Conservation (phyloP, 2,888 invertebrate species). For the Trichogramma dendrolimi region DNA sequence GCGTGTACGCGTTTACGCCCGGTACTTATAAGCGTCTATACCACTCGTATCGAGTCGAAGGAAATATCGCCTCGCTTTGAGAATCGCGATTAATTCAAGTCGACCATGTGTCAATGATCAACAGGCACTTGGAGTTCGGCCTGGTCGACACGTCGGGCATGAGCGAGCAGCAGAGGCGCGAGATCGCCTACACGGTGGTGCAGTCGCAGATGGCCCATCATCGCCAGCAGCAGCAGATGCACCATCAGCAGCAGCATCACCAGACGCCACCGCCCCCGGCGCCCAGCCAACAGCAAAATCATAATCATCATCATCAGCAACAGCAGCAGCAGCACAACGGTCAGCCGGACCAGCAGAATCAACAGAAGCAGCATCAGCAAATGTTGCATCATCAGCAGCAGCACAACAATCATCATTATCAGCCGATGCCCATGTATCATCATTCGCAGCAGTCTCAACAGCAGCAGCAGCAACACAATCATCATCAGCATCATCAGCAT, state of each 20-base stretch:
- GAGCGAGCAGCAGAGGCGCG: conserved; percentile 79
- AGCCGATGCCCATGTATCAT: conserved; percentile 15
- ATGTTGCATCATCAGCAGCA: conserved; percentile 22
- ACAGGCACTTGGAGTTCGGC: conserved; percentile 80
- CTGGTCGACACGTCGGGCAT: conserved; percentile 85
- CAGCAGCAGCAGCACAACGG: conserved; percentile 11
- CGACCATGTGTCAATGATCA: too few species aligned
- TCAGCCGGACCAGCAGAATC: conserved; percentile 27
- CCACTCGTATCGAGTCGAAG: too few species aligned
- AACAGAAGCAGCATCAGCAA: conserved; percentile 29
- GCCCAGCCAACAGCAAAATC: conserved; percentile 54
- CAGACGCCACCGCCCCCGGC: conserved; percentile 54
- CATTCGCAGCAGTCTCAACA: conserved; percentile 11
- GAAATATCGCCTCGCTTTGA: too few species aligned
- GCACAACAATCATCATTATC: conserved; percentile 10
- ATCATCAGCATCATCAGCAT: conserved; percentile 25
- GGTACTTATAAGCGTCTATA: too few species aligned
- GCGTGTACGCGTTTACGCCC: too few species aligned
- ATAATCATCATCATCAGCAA: conserved; percentile 17
- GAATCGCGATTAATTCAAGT: too few species aligned
- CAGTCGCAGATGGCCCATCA: conserved; percentile 56
- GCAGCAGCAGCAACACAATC: conserved; percentile 13
- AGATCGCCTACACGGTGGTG: conserved; percentile 85
- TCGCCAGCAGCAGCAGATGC: conserved; percentile 34
- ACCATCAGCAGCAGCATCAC: conserved; percentile 43